These are phyloP conservation scores for Panorpa germanica DNA, from an alignment of 2,888 invertebrate genomes.

Conservation along the genomic window DNA sequence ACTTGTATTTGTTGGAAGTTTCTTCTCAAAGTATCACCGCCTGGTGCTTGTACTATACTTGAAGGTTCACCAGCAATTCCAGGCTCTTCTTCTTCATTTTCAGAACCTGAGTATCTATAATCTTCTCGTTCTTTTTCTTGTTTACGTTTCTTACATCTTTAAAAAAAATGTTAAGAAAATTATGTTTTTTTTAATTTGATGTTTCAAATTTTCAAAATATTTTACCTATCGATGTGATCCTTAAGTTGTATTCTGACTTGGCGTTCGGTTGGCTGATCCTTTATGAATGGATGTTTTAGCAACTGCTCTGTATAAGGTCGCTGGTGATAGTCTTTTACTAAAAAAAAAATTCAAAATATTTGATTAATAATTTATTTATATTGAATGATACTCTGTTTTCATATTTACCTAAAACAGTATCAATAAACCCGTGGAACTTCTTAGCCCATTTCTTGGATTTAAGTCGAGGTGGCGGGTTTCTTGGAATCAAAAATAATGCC, in stretches of 20 bases:
- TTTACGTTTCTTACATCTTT: slow-evolving; percentile 82
- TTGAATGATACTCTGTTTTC: too few relatives aligned
- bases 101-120: slow-evolving; percentile 84
- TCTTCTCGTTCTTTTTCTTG: slow-evolving; percentile 69
- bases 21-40: slow-evolving; percentile 86
- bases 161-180: not conserved
- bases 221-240: slow-evolving; percentile 81
- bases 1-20: slow-evolving; percentile 97
- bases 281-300: slow-evolving; percentile 91
- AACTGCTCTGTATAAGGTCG: slow-evolving; percentile 97
- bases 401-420: slow-evolving; percentile 65
- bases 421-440: slow-evolving; percentile 95
- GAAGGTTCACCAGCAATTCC: slow-evolving; percentile 87
- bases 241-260: slow-evolving; percentile 97
- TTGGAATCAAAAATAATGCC: slow-evolving; percentile 93
- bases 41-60: slow-evolving; percentile 71
- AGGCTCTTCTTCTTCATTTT: slow-evolving; percentile 90
- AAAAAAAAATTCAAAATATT: too few relatives aligned
- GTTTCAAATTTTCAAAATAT: not conserved
- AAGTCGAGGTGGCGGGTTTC: slow-evolving; percentile 93
- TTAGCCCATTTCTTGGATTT: slow-evolving; percentile 98
- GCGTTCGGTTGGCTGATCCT: slow-evolving; percentile 96
- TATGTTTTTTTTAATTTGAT: not conserved
- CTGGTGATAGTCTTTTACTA: slow-evolving; percentile 97
- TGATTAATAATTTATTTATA: too few relatives aligned